Evolutionary conservation across 2,888 invertebrate genomes (phyloP).

Genomic region (Pocota personata): DNA sequence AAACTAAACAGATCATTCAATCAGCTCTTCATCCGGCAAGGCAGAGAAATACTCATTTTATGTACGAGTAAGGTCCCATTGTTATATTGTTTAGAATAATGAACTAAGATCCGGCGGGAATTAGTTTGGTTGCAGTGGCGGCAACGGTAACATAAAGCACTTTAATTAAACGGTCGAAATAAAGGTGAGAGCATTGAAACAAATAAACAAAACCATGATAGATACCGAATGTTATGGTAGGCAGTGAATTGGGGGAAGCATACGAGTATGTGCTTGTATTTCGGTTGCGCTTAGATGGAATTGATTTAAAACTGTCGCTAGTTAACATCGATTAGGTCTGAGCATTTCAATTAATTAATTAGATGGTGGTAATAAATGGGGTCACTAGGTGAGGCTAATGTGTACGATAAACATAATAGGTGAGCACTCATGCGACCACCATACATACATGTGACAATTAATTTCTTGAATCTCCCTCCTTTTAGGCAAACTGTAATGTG

Average conservation of each 20-base stretch:
- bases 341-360: not conserved
- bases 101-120: conserved; percentile 18
- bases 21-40: not conserved
- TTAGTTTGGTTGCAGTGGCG: not conserved
- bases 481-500: not conserved
- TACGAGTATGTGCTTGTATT: not conserved
- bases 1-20: conserved; percentile 33
- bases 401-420: not conserved
- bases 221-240: not conserved
- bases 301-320: not conserved
- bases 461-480: not conserved
- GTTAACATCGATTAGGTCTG: not conserved
- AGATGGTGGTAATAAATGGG: not conserved
- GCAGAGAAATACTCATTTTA: not conserved
- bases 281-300: not conserved
- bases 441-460: not conserved
- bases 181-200: conserved; percentile 21
- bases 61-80: conserved; percentile 24
- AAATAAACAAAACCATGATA: not conserved
- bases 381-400: not conserved
- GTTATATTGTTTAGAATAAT: conserved; percentile 21
- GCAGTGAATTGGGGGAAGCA: not conserved
- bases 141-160: not conserved
- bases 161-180: conserved; percentile 28
- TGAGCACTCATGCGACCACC: not conserved